Percentiles rank a stretch among this genome's conserved stretches.
Evolutionary conservation across 1,140 invertebrate species (phyloP).

Genomic region (Limonius californicus): DNA sequence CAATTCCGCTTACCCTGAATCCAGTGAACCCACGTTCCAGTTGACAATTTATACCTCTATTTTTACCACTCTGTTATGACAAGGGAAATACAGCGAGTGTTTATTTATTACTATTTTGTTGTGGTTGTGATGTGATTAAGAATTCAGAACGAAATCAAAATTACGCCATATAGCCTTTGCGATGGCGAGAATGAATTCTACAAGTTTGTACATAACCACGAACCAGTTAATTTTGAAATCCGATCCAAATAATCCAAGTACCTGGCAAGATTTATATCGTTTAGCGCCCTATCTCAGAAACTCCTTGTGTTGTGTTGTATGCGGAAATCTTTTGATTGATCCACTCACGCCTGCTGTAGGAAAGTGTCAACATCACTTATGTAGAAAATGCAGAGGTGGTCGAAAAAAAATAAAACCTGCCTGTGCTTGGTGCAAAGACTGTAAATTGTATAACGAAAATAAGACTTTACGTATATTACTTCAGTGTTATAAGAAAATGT

Average conservation of each 20-base stretch:
- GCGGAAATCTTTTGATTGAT: constrained; percentile 75
- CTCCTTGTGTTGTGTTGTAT: constrained; percentile 84
- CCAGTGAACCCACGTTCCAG: too few species aligned
- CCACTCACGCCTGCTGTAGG: constrained; percentile 76
- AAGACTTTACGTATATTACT: constrained; percentile 73
- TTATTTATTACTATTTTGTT: too few species aligned
- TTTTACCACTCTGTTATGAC: too few species aligned
- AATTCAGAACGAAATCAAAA: too few species aligned
- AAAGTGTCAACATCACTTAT: constrained; percentile 87
- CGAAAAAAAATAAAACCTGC: constrained; percentile 79
- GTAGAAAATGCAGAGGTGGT: constrained; percentile 73
- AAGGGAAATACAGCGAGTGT: too few species aligned
- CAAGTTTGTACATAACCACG: constrained; percentile 78
- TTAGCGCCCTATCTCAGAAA: constrained; percentile 80
- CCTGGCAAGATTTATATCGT: constrained; percentile 77
- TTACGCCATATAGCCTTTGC: too few species aligned
- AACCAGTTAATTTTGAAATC: constrained; percentile 74
- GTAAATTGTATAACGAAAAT: constrained; percentile 79
- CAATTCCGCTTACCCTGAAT: too few species aligned
- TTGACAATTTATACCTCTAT: too few species aligned
- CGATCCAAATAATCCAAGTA: constrained; percentile 61
- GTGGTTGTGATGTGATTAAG: too few species aligned
- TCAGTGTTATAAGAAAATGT: constrained; percentile 85
- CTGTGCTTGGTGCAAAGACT: constrained; percentile 82
- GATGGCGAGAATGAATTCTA: constrained; percentile 69